Evolutionary conservation across 2,888 invertebrate species (phyloP).

Genomic region (Lepidochitona cinerea): DNA sequence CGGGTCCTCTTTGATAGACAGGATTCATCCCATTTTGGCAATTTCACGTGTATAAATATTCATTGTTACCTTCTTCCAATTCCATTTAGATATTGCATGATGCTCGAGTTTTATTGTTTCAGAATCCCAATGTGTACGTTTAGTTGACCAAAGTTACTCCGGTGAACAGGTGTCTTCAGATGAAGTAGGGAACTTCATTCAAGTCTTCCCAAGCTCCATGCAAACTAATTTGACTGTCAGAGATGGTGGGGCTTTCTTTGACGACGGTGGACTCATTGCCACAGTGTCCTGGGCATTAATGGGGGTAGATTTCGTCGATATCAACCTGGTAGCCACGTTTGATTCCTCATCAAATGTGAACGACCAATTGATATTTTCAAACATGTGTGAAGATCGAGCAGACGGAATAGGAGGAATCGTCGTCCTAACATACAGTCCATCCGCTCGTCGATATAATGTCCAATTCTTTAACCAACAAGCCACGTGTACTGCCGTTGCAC

Average conservation of each 20-base stretch:
- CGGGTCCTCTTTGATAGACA: no score
- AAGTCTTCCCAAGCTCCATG: background rate
- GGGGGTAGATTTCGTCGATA: background rate
- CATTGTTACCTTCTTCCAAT: no score
- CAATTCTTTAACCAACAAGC: background rate
- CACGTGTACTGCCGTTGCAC: no score
- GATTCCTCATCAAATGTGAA: background rate
- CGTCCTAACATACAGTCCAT: background rate
- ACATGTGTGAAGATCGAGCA: background rate
- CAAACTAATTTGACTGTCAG: background rate
- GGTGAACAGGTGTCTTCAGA: background rate
- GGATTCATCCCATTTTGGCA: no score
- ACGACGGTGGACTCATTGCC: background rate
- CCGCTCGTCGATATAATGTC: background rate
- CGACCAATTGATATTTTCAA: background rate
- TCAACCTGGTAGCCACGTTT: background rate
- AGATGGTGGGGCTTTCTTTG: background rate
- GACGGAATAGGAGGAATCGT: background rate
- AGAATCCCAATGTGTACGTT: background rate
- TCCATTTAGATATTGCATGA: no score
- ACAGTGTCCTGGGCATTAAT: background rate
- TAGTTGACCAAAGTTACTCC: background rate
- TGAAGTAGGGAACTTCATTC: background rate
- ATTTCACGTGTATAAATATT: no score
- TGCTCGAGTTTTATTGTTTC: no score